Evolutionary conservation across 2,113 vertebrate species (phyloP).

Genomic region (Lonchura striata): DNA sequence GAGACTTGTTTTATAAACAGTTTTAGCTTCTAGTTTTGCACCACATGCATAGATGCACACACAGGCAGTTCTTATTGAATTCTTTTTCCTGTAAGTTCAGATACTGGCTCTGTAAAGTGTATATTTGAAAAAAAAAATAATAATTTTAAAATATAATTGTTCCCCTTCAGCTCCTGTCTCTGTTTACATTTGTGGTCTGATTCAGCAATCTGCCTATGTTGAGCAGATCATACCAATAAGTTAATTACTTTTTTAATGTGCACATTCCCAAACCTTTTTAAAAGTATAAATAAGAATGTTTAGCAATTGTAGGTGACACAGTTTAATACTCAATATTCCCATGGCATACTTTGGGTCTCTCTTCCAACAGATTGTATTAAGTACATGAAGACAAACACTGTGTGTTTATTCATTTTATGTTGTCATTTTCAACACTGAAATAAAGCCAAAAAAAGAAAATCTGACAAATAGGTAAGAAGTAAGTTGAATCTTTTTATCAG

Average conservation of each 20-base stretch:
- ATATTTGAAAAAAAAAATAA: not conserved
- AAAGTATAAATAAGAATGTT: not conserved
- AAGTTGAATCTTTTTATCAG: not conserved
- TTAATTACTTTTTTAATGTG: not conserved
- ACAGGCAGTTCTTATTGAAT: not conserved
- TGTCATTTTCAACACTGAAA: not conserved
- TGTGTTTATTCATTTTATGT: not conserved
- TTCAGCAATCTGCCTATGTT: not conserved
- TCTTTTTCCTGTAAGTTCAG: not conserved
- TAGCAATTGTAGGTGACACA: not conserved
- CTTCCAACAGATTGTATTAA: not conserved
- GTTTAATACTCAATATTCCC: not conserved
- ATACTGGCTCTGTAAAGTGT: not conserved
- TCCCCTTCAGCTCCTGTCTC: not conserved
- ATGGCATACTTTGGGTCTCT: not conserved
- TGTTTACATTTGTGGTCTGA: constrained; percentile 13
- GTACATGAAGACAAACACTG: not conserved
- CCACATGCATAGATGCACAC: not conserved
- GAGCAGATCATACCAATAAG: not conserved
- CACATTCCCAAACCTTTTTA: not conserved
- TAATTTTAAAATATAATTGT: not conserved
- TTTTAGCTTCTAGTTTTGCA: constrained; percentile 4
- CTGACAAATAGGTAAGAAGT: not conserved
- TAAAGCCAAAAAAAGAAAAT: not conserved
- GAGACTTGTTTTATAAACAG: not conserved